Conservation (phyloP, 1,140 invertebrate species). For the Oreohelix idahoensis region DNA sequence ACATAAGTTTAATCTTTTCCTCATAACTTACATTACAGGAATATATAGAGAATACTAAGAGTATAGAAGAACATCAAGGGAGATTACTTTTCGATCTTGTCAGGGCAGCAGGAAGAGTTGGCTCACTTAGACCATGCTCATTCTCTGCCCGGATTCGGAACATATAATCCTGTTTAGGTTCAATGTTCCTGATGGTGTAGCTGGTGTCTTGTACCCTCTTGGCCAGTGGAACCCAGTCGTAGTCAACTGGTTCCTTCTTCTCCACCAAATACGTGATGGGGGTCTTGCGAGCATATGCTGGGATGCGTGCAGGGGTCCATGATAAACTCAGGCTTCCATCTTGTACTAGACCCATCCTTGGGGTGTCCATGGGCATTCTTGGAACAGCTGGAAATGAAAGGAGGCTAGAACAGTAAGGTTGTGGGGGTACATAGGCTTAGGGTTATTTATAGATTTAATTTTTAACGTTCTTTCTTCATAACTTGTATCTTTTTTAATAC, state of each 20-base stretch:
- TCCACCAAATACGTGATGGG: slow-evolving; percentile 67
- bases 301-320: slow-evolving; percentile 88
- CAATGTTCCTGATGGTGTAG: slow-evolving; percentile 55
- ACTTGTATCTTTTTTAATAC: too few species aligned
- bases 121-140: slow-evolving; percentile 77
- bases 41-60: too few species aligned
- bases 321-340: slow-evolving; percentile 85
- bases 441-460: too few species aligned
- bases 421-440: too few species aligned
- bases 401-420: too few species aligned
- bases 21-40: too few species aligned
- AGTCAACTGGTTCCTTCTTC: slow-evolving; percentile 57
- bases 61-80: too few species aligned
- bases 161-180: slow-evolving; percentile 78
- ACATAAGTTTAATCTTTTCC: too few species aligned
- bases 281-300: slow-evolving; percentile 65
- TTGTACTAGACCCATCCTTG: slow-evolving; percentile 90
- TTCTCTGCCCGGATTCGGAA: slow-evolving; percentile 96
- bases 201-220: slow-evolving; percentile 49
- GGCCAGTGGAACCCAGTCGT: slow-evolving; percentile 53
- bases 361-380: slow-evolving; percentile 80
- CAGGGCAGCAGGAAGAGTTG: slow-evolving; percentile 70
- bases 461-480: too few species aligned
- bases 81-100: slow-evolving; percentile 61
- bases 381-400: slow-evolving; percentile 81